Percentiles rank a stretch among this genome's conserved stretches.
phyloP scores from a whole-genome alignment of 2,888 invertebrate species.

The Macroteleia sp. region DNA sequence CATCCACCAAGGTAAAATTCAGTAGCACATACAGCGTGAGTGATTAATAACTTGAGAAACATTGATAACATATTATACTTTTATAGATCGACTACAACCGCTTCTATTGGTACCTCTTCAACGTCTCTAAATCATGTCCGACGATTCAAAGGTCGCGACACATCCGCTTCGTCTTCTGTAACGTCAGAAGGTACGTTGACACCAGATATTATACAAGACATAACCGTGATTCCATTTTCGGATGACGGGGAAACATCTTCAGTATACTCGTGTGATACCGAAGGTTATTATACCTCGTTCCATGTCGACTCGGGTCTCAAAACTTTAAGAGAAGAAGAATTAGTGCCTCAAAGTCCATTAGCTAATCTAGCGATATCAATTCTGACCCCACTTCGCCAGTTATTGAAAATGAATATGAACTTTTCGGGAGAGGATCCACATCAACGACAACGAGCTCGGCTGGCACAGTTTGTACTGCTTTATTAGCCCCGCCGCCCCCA shows the following conservation, averaged over 20 bases:
- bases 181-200: slow-evolving; percentile 94
- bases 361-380: slow-evolving; percentile 86
- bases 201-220: slow-evolving; percentile 91
- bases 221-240: slow-evolving; percentile 85
- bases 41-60: neutral
- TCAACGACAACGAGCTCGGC: slow-evolving; percentile 96
- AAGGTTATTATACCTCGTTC: slow-evolving; percentile 98
- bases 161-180: slow-evolving; percentile 92
- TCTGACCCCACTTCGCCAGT: slow-evolving; percentile 89
- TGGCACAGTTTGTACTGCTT: slow-evolving; percentile 94
- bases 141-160: slow-evolving; percentile 84
- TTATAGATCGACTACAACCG: slow-evolving; percentile 82
- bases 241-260: slow-evolving; percentile 95
- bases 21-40: neutral
- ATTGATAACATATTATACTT: neutral
- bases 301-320: slow-evolving; percentile 97
- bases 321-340: slow-evolving; percentile 91
- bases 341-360: slow-evolving; percentile 89
- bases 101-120: slow-evolving; percentile 83
- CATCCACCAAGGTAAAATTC: slow-evolving; percentile 79
- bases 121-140: slow-evolving; percentile 82
- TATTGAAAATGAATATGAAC: slow-evolving; percentile 94
- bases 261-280: slow-evolving; percentile 97
- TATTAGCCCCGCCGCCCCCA: slow-evolving; percentile 92
- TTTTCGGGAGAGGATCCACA: slow-evolving; percentile 96